Evolutionary conservation across 2,113 vertebrate genomes (phyloP), one percentile per base, ranked within the genome.

Genomic region (Rhadina sibilatrix): DNA sequence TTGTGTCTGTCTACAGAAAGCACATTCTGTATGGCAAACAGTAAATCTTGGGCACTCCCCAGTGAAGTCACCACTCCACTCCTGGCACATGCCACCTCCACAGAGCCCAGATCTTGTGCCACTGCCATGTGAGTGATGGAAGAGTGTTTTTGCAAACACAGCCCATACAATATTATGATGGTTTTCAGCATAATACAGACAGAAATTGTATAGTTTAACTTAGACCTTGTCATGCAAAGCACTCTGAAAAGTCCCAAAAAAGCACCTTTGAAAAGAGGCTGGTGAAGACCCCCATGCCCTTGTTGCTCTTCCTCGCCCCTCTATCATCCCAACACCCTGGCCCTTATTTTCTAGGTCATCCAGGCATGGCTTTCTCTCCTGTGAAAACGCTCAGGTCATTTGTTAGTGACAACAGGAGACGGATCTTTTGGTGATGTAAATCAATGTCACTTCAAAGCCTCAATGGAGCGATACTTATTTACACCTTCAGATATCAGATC

Each of bases 381-480:
- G 80, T 87, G 92, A 81, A 90, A 95, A 89, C 3, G 65, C 79
- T 77, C 90, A 71, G 96, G 96, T 94, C 94, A 96, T 79, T 87
- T 86, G 76, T 87, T 49, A 82, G 88, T 83, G 90, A 93, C 96
- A 95, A 86, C 64, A 72, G 74, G 37, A 90, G 93, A 57, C 2
- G 5, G 86, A 94, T 96, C 96, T 94, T 89, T 92, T 61, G 88
- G 80, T 87, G 93, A 94, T 87, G 92, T 93, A 96, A 96, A 97
- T 96, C 93, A 95, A 81, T 90, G 96, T 96, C 96, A 96, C 90
- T 96, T 96, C 95, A 95, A 96, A 96, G 94, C 94, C 64, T 65
- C 72, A 31, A 15, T 23, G 54, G 49, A 92, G 90, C 22, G 8
- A 87, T 75, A 59, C 60, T 94, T 94, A 90, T 94, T 96, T 93